Percentiles rank a stretch among this genome's conserved stretches.
Conservation (phyloP, 2,113 vertebrate genomes). For the Pollachius pollachius region DNA sequence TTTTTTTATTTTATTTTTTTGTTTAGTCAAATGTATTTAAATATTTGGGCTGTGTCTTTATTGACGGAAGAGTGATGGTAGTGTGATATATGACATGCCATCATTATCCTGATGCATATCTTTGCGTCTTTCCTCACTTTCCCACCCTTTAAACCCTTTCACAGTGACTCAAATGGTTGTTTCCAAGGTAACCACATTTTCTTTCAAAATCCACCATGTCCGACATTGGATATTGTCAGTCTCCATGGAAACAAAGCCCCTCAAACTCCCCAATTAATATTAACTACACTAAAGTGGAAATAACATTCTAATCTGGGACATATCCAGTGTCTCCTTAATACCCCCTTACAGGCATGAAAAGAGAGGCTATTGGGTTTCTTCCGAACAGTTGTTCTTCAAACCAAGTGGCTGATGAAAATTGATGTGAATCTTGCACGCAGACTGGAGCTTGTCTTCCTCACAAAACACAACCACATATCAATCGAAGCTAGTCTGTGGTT, state of each 20-base stretch:
- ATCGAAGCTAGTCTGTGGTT: conserved; percentile 32
- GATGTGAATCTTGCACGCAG: conserved; percentile 8
- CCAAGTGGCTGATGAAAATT: conserved; percentile 18
- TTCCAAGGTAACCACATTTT: conserved; percentile 69
- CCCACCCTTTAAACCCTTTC: conserved; percentile 27
- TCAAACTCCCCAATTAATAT: conserved; percentile 50
- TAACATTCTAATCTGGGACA: conserved; percentile 14
- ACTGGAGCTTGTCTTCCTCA: conserved; percentile 16
- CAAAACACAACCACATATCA: conserved; percentile 9
- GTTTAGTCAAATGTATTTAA: background rate
- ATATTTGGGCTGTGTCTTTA: conserved; percentile 1
- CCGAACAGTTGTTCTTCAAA: background rate
- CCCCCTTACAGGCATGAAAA: background rate
- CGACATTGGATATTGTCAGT: conserved; percentile 57
- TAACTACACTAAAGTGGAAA: conserved; percentile 36
- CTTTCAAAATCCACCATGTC: conserved; percentile 58
- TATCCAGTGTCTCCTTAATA: conserved; percentile 1
- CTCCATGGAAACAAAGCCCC: conserved; percentile 66
- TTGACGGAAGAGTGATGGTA: background rate
- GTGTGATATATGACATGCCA: too few relatives aligned
- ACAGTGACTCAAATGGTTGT: conserved; percentile 55
- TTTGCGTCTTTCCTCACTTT: conserved; percentile 21
- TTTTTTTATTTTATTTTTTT: background rate
- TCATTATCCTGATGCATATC: conserved; percentile 7
- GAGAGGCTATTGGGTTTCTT: background rate